These are phyloP conservation scores for Microchrysa polita DNA, from an alignment of 2,888 invertebrate genomes.

Conservation along the genomic window DNA sequence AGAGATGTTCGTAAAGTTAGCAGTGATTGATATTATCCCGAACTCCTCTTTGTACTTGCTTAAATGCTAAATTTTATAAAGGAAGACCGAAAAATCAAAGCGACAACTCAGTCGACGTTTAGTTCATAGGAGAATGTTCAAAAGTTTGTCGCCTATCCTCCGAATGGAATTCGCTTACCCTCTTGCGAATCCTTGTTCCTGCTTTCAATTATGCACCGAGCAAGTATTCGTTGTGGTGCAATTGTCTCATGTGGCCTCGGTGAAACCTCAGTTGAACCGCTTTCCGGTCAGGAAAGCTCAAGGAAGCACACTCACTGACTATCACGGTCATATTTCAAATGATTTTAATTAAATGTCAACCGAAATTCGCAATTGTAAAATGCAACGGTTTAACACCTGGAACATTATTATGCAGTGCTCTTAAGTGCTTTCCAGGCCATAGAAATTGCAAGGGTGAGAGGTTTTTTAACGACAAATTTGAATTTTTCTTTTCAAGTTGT, in stretches of 20 bases:
- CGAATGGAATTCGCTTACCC: neutral
- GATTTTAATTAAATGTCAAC: constrained; percentile 43
- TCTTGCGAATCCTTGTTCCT: neutral
- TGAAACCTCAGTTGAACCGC: constrained; percentile 20
- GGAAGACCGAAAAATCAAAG: neutral
- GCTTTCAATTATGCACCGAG: constrained; percentile 5
- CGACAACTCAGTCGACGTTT: constrained; percentile 11
- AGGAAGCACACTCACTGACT: constrained; percentile 8
- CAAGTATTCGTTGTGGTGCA: neutral
- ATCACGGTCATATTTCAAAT: constrained; percentile 36
- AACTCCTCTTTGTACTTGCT: no score
- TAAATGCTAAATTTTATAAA: no score
- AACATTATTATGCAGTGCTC: constrained; percentile 28
- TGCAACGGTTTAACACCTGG: constrained; percentile 40
- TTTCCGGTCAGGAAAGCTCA: neutral
- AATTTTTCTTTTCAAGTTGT: neutral
- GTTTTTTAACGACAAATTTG: neutral
- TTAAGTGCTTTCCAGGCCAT: constrained; percentile 1
- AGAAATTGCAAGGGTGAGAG: neutral
- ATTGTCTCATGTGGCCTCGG: neutral
- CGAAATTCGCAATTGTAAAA: constrained; percentile 20
- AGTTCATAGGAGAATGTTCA: neutral
- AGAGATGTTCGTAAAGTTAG: no score
- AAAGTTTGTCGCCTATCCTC: constrained; percentile 4
- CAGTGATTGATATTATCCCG: no score